Evolutionary conservation across 2,888 invertebrate genomes (phyloP), one percentile per base, ranked within the genome.

Genomic region (Hetaerina titia): DNA sequence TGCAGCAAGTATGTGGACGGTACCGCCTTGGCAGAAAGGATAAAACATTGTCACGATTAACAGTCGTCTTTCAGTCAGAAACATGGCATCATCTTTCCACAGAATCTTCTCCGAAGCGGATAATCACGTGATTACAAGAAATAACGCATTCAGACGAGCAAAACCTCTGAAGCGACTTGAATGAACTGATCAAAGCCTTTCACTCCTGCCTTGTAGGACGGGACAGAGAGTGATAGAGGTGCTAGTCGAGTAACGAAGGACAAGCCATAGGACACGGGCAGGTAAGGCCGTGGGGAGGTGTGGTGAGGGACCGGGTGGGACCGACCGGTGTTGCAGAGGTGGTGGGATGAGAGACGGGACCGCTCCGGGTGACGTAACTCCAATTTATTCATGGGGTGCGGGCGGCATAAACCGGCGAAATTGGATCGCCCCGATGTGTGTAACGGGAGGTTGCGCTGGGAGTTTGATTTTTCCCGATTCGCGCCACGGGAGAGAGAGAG

Each of bases 321-420:
- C 45, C 45, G 45, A 45, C 45, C 69, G 69, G 22, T 19, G 22
- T 60, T 17, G 11, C 60, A 17, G 13, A 60, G 17, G n/a, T 13
- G 11, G 90, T 45, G 63, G 63, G 58, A 25, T 25, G 9, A 60
- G n/a, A 0, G 8, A 25, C 9, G 90, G n/a, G n/a, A 22, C 63
- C 92, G n/a, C 92, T 31, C 90, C 90, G 74, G 92, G 92, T 74
- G 92, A 60, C 92, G 92, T 45, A 56, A 92, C 92, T 92, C 92
- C 92, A 92, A 92, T 92, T 92, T 92, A 92, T 92, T 92, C 92
- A 92, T 92, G 92, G 92, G 31, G 69, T n/a, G 92, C 92, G 92
- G 92, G 92, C 92, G 92, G 92, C 92, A 92, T 92, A 92, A 92
- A 69, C 92, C 92, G 69, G 57, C 92, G 92, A 92, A 92, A 92